phyloP scores from a whole-genome alignment of 2,888 invertebrate genomes.

The Lamproptera curius region DNA sequence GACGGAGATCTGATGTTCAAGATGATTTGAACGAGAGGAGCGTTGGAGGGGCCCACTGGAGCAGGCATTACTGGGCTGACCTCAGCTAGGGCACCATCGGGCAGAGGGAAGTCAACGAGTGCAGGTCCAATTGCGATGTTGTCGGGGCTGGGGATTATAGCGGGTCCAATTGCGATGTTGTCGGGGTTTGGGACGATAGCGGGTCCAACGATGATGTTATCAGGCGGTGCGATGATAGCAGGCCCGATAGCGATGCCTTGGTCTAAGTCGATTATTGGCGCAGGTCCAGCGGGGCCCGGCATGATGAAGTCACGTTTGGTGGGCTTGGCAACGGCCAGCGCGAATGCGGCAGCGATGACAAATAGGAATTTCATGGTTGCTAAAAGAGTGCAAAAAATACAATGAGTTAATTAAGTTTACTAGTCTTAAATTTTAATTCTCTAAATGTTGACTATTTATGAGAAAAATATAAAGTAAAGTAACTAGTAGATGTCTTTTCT shows the following conservation, averaged over 20 bases:
- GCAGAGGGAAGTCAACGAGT: constrained; percentile 16
- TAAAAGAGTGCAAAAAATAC: no score
- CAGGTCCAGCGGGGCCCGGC: constrained; percentile 26
- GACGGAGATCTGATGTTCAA: constrained; percentile 22
- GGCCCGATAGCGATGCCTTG: constrained; percentile 11
- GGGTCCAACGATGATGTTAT: constrained; percentile 18
- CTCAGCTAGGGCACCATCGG: not conserved
- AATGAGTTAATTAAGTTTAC: no score
- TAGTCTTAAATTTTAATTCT: no score
- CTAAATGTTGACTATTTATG: no score
- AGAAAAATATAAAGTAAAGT: no score
- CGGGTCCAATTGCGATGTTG: constrained; percentile 31
- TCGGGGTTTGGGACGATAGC: constrained; percentile 20
- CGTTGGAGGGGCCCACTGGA: constrained; percentile 9
- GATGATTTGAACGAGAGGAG: constrained; percentile 35
- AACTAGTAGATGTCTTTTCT: no score
- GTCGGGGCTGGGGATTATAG: constrained; percentile 27
- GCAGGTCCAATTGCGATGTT: constrained; percentile 22
- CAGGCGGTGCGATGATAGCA: constrained; percentile 13
- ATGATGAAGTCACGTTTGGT: constrained; percentile 24
- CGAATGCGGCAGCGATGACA: constrained; percentile 36
- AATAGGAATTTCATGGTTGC: constrained; percentile 32
- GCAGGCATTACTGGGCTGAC: constrained; percentile 13
- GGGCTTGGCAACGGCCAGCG: constrained; percentile 32
- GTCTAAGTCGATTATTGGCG: constrained; percentile 22